Base-by-base conservation (phyloP, 2,113 vertebrate genomes). In the Eudyptes chrysolophus region DNA sequence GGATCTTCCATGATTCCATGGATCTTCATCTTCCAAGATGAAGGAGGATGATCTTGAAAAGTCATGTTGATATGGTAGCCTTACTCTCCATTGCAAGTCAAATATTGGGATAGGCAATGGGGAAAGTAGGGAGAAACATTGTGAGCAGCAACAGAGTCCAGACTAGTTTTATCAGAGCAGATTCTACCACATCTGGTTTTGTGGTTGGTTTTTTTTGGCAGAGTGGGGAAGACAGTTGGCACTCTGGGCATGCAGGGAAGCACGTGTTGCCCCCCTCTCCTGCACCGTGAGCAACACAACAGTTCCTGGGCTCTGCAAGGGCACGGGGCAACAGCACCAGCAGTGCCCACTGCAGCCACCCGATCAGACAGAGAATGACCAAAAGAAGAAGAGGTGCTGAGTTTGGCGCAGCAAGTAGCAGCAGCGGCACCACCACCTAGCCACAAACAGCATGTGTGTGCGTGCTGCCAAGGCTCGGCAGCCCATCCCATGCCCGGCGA, bases 271-370 rank as follows among this genome's bases (percentile, higher is more conserved):
- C n/a, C 42, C 52, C 57, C 44, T 29, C 26, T 72, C 13, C n/a
- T 1, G 2, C 0, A 6, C 42, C 0, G 0, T 6, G 20, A 27
- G 36, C 81, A 69, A 29, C 44, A 68, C 26, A 49, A 7, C 61
- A 0, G 0, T 13, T 17, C 0, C 1, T 16, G 7, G 46, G 48
- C n/a, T 84, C 52, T 81, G 66, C 0, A 0, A 17, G 25, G 36
- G 18, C 9, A 5, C 3, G 4, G n/a, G 49, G 15, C 48, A 72
- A 62, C 74, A 44, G 29, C 6, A 7, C 5, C 58, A 85, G 49
- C 68, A 18, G 52, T 12, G 10, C 46, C n/a, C 0, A 1, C 15
- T 78, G n/a, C 57, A 69, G 70, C 40, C 0, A 0, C 11, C 8
- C 3, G 0, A 10, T 13, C 0, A 5, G n/a, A 29, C 0, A 0